Base-by-base conservation (phyloP, 2,113 vertebrate genomes). In the Anser cygnoides region DNA sequence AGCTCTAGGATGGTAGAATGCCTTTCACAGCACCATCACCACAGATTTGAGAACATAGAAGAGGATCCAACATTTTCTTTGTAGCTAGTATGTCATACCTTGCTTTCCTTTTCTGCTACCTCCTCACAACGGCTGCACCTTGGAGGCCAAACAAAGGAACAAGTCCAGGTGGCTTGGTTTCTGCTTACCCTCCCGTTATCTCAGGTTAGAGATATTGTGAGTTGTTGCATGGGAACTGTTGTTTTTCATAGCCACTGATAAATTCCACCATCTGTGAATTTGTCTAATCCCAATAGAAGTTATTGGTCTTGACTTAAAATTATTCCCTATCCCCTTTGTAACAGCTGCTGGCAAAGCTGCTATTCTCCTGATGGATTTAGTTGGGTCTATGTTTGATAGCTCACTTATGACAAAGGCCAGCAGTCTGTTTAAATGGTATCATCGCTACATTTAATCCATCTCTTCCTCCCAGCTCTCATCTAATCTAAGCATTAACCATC, bases 351-450 rank as follows among this genome's bases (percentile, higher is more conserved):
- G 55, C 78, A 93, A 87, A 88, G 63, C 75, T 90, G 67, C 22
- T 93, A 26, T 55, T 91, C 82, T 92, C 50, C 67, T 88, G 79
- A 86, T 81, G 76, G 66, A 78, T 88, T 96, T 89, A 68, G 43
- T 70, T 81, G 21, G 61, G 76, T 74, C 33, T 58, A 26, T 63
- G 67, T 87, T 55, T 81, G 76, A 84, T 86, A 78, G 33, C 57
- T 78, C 35, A 22, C 61, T 93, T 39, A 52, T 6, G 66, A 68
- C 57, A 83, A 81, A 91, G 90, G 65, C 65, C 9, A 15, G 15
- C 57, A 75, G 52, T 52, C 61, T 78, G 76, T 68, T 96, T 68
- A 81, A 90, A 52, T 49, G 37, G 7, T 35, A 54, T 72, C 33
- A 28, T 46, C 57, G 63, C 79, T 68, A 13, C 43, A 31, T 74